phyloP scores from a whole-genome alignment of 2,797 vertebrate genomes.

The Epinephelus malabaricus region DNA sequence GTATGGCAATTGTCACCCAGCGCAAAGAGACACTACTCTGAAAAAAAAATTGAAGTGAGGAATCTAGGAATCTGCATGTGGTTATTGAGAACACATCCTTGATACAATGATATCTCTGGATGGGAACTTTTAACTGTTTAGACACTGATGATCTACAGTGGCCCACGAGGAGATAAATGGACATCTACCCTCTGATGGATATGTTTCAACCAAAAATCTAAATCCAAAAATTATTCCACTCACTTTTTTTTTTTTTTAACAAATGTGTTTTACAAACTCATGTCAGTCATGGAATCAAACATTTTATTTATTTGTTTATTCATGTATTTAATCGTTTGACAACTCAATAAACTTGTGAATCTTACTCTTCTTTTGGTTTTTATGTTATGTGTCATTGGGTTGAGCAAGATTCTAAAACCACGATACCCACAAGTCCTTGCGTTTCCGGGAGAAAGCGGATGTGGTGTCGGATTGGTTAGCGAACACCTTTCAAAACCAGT shows the following conservation, averaged over 20 bases:
- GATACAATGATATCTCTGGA: too few species aligned
- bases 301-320: too few species aligned
- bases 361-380: not conserved
- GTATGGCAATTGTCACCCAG: too few species aligned
- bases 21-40: too few species aligned
- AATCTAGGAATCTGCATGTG: too few species aligned
- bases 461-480: constrained; percentile 70
- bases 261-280: not conserved
- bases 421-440: constrained; percentile 47
- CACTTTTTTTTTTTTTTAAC: not conserved
- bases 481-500: constrained; percentile 72
- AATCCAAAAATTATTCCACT: not conserved
- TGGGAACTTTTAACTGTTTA: not conserved
- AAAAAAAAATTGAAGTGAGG: too few species aligned
- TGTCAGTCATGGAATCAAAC: not conserved
- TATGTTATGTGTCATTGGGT: not conserved
- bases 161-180: not conserved
- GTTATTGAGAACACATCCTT: too few species aligned
- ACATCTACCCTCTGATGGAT: constrained; percentile 14
- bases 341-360: too few species aligned
- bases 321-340: too few species aligned
- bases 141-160: not conserved
- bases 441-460: constrained; percentile 60
- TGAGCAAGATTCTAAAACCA: constrained; percentile 35
- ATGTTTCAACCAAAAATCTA: not conserved